Conservation (phyloP, 2,797 vertebrate species). For the Trachops cirrhosus region DNA sequence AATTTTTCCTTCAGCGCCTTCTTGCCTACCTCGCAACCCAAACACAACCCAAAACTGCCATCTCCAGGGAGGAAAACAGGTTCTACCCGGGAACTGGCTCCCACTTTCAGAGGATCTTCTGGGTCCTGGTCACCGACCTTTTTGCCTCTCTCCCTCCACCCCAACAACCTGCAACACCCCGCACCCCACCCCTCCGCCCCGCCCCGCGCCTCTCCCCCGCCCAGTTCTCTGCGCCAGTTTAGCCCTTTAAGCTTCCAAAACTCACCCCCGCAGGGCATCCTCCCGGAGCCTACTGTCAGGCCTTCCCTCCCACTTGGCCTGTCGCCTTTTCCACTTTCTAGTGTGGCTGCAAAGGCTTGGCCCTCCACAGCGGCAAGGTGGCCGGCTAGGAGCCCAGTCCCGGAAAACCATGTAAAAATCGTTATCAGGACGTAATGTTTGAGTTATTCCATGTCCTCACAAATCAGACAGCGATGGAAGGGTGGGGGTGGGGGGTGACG, state of each 20-base stretch:
- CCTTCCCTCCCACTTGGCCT: constrained; percentile 86
- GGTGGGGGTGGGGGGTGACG: no score
- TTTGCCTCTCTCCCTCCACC: background rate
- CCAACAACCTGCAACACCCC: background rate
- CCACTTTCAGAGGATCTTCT: background rate
- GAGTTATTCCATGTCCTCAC: background rate
- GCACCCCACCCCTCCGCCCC: no score
- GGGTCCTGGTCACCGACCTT: fast-evolving
- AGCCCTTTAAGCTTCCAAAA: background rate
- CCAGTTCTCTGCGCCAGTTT: background rate
- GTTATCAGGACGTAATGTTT: background rate
- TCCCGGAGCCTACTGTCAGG: constrained; percentile 62
- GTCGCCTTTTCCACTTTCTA: constrained; percentile 76
- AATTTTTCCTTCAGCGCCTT: background rate
- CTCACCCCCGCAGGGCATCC: constrained; percentile 48
- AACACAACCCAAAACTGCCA: background rate
- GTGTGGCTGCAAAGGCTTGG: constrained; percentile 83
- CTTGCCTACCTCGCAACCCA: background rate
- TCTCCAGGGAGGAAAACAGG: background rate
- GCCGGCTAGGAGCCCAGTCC: background rate
- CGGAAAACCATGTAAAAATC: background rate
- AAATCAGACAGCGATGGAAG: background rate
- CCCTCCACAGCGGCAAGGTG: background rate
- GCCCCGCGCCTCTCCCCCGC: no score
- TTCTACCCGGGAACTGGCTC: background rate